These are phyloP conservation scores for Lepilemur septentrionalis DNA, from an alignment of 2,797 vertebrate species.

Conservation along the genomic window DNA sequence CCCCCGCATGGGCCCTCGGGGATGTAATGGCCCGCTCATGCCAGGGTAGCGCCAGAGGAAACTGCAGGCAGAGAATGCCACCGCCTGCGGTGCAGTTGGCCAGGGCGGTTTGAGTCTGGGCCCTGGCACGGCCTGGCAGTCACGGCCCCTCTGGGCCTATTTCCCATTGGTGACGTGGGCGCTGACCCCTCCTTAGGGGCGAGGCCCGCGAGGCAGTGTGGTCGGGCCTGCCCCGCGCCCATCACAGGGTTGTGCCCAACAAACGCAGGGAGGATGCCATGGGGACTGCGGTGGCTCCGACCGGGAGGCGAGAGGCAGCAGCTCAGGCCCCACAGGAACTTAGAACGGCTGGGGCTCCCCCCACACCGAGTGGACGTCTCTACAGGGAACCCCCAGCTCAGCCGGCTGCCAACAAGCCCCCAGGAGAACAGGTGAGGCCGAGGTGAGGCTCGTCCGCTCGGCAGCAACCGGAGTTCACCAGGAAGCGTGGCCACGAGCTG, in stretches of 20 bases:
- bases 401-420: too few species aligned
- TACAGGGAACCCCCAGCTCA: neutral
- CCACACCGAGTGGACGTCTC: neutral
- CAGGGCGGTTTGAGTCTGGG: neutral
- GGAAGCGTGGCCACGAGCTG: too few species aligned
- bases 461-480: neutral
- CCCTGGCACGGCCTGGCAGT: neutral
- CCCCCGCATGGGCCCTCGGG: accelerated
- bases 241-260: neutral
- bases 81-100: neutral
- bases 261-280: neutral
- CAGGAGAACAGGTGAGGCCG: neutral
- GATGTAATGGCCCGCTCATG: neutral
- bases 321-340: neutral
- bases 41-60: neutral
- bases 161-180: neutral
- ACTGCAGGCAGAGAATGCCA: accelerated
- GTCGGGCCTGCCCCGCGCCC: too few species aligned
- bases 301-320: neutral
- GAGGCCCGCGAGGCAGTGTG: neutral
- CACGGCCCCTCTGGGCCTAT: neutral
- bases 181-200: neutral
- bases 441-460: neutral
- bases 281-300: neutral
- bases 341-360: neutral